Evolutionary conservation across 1,140 invertebrate species (phyloP).

Genomic region (Himalopsyche phryganea): DNA sequence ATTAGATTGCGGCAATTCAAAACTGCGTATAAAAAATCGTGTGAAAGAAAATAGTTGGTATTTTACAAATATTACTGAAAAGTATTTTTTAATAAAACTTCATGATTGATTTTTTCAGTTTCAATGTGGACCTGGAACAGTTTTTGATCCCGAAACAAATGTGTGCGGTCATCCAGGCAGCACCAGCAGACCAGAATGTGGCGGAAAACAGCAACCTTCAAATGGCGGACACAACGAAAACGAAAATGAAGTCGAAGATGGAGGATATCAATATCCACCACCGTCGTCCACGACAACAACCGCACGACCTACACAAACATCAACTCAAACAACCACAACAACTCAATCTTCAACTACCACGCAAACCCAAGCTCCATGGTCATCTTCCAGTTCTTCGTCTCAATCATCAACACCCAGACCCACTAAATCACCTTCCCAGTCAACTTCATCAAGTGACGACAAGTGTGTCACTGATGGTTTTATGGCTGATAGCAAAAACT

Average conservation of each 20-base stretch:
- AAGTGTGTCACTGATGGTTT: conserved; percentile 56
- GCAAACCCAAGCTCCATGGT: conserved; percentile 7
- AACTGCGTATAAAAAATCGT: no score
- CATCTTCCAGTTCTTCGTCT: no score
- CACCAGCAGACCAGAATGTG: conserved; percentile 58
- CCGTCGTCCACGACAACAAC: conserved; percentile 11
- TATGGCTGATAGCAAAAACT: conserved; percentile 55
- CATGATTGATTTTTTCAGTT: conserved; percentile 64
- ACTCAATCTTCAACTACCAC: conserved; percentile 33
- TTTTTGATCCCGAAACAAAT: conserved; percentile 63
- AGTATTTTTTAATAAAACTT: no score
- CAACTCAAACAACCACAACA: not conserved
- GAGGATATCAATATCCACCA: conserved; percentile 9
- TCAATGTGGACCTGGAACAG: conserved; percentile 66
- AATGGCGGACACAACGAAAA: conserved; percentile 31
- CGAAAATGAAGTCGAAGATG: conserved; percentile 31
- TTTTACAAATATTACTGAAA: no score
- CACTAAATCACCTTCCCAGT: conserved; percentile 24
- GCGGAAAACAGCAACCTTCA: conserved; percentile 28
- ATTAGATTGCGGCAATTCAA: no score
- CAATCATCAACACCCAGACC: conserved; percentile 24
- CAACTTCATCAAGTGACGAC: conserved; percentile 29
- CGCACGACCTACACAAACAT: not conserved
- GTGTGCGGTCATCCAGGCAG: conserved; percentile 65
- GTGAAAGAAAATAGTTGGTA: no score